Evolutionary conservation across 2,113 vertebrate species (phyloP), one percentile per base, ranked within the genome.

Genomic region (Xenotilapia longispinis): DNA sequence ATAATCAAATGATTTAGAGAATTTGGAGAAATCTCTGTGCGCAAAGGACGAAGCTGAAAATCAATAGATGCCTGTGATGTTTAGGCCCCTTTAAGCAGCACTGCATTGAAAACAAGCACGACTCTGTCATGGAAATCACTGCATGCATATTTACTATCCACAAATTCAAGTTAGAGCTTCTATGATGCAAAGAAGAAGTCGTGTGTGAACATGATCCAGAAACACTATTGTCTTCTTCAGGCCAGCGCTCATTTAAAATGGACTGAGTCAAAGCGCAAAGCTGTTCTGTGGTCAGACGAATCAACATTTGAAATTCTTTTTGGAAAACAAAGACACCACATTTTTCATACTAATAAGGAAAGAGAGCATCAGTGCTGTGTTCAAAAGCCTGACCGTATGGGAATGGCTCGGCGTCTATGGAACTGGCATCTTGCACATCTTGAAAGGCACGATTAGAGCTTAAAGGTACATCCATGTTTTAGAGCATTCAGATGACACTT

Each of bases 261-360:
- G 65, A 40, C 63, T 42, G 36, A 70, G 65, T 40, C 65, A 4
- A 70, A 70, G 36, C 5, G 7, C 5, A 70, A 70, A 70, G 3
- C n/a, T 42, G 17, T 19, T 65, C 0, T 23, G 65, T 42, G 65
- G 65, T 70, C 36, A 23, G 2, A 23, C 1, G 2, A 23, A 23
- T 42, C 36, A 23, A 42, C n/a, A 42, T 70, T 70, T 42, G 7
- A 70, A 70, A 23, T 70, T 70, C 65, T 0, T 26, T 70, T 70
- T 23, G 65, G 65, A 42, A 14, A 70, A 42, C n/a, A 70, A 23
- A 21, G 12, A 42, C 12, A 42, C 68, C 38, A 42, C 68, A 73
- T 9, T 15, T 42, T 73, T 26, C 21, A 73, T 42, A 73, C 21
- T 73, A 45, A 73, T 15, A 23, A 45, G 21, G 38, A 73, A 45